These are phyloP conservation scores for Caenorhabditis imperialis DNA, from an alignment of 2,888 invertebrate genomes.

Conservation along the genomic window DNA sequence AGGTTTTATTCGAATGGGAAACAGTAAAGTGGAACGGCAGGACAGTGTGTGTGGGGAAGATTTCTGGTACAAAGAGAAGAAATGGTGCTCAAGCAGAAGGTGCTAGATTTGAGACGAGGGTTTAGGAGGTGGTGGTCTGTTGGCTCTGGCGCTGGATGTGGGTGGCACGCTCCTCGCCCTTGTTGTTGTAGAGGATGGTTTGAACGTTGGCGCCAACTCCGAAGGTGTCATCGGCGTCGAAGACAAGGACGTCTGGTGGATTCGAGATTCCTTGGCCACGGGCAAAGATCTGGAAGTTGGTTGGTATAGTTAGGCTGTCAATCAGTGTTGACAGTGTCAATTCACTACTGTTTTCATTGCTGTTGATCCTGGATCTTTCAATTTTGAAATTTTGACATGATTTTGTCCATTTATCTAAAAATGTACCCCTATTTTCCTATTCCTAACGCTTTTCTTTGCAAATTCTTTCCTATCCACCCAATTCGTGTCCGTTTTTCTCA, in stretches of 20 bases:
- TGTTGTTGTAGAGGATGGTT: slow-evolving; percentile 77
- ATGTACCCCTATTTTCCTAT: too few relatives aligned
- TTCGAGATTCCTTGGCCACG: slow-evolving; percentile 72
- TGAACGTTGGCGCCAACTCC: slow-evolving; percentile 78
- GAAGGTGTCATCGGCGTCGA: slow-evolving; percentile 77
- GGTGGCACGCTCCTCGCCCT: slow-evolving; percentile 77
- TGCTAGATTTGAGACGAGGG: slow-evolving; percentile 14
- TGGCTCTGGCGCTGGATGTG: slow-evolving; percentile 73
- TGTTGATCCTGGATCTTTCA: too few relatives aligned
- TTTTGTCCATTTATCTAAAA: too few relatives aligned
- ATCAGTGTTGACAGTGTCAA: too few relatives aligned
- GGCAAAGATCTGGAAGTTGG: slow-evolving; percentile 74
- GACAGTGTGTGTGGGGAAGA: slow-evolving; percentile 15
- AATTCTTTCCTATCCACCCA: not conserved
- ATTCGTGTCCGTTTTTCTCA: not conserved
- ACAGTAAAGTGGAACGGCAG: slow-evolving; percentile 20
- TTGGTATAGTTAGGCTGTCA: not conserved
- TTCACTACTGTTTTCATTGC: too few relatives aligned
- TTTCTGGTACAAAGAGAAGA: slow-evolving; percentile 42
- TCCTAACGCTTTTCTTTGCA: too few relatives aligned
- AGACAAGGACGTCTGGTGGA: slow-evolving; percentile 76
- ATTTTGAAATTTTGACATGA: too few relatives aligned
- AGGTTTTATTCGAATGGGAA: not conserved
- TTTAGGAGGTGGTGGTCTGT: slow-evolving; percentile 43
- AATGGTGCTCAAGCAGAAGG: slow-evolving; percentile 36